Evolutionary conservation across 1,140 invertebrate species (phyloP).

Genomic region (Andrena cerasifolii): DNA sequence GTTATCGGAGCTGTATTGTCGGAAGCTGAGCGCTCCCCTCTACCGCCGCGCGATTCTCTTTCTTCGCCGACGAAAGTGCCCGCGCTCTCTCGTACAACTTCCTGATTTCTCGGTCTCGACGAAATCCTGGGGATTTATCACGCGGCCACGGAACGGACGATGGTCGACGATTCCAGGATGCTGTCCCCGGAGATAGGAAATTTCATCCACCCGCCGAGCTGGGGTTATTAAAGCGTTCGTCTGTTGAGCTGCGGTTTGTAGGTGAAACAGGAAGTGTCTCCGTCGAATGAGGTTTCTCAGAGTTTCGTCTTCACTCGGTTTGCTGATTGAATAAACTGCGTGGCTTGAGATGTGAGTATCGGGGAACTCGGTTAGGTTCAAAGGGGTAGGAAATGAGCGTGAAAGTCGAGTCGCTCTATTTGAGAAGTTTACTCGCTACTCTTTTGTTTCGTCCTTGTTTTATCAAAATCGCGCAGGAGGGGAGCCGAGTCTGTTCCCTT

Average conservation of each 20-base stretch:
- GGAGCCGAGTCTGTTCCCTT: no score
- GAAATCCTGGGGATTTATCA: slow-evolving; percentile 18
- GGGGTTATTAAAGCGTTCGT: neutral
- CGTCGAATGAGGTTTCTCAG: neutral
- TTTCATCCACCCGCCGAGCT: neutral
- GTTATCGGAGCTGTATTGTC: neutral
- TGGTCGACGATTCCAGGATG: neutral
- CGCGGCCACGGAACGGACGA: neutral
- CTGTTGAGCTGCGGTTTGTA: neutral
- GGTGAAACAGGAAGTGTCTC: neutral
- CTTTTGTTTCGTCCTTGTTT: no score
- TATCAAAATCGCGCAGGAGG: no score
- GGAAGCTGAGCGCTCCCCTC: no score
- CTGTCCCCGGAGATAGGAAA: neutral
- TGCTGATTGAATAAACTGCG: no score
- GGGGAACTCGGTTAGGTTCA: no score
- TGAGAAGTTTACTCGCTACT: no score
- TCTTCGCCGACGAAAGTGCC: neutral
- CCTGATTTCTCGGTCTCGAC: neutral
- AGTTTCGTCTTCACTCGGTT: no score
- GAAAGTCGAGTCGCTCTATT: no score
- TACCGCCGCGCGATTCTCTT: neutral
- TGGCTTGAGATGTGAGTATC: no score
- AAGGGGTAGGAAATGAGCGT: no score
- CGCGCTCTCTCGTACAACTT: neutral